Evolutionary conservation across 2,888 invertebrate species (phyloP).

Genomic region (Sclerodermus sp.): DNA sequence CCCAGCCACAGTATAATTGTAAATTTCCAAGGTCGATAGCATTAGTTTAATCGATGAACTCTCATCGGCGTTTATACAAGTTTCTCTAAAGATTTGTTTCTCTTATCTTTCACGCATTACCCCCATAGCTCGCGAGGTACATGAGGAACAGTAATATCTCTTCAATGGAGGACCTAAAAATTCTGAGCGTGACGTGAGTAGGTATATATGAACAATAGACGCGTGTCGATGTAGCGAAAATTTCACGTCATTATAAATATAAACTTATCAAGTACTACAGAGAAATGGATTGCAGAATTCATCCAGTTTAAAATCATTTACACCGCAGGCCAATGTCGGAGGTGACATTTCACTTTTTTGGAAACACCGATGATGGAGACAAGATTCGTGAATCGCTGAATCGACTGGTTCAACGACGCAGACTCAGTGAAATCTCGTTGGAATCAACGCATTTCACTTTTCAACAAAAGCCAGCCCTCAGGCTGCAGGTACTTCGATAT

Average conservation of each 20-base stretch:
- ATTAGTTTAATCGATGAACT: no score
- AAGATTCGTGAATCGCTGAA: conserved; percentile 62
- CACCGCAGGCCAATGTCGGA: conserved; percentile 49
- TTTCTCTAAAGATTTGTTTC: no score
- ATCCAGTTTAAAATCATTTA: neutral
- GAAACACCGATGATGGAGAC: conserved; percentile 61
- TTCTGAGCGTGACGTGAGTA: conserved; percentile 71
- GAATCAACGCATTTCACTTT: conserved; percentile 71
- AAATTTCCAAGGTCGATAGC: no score
- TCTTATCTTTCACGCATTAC: conserved; percentile 8
- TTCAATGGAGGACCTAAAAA: conserved; percentile 66
- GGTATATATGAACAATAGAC: conserved; percentile 20
- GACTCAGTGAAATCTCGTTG: conserved; percentile 65
- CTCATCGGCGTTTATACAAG: no score
- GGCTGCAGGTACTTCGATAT: conserved; percentile 73
- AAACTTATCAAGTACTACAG: no score
- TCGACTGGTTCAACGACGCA: conserved; percentile 64
- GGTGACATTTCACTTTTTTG: conserved; percentile 58
- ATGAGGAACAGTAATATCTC: conserved; percentile 69
- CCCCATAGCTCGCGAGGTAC: conserved; percentile 67
- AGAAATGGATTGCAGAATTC: neutral
- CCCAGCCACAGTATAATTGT: no score
- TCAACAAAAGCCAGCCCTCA: conserved; percentile 72
- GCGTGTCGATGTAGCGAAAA: no score
- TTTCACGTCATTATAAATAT: conserved; percentile 12